Percentiles rank a stretch among this genome's conserved stretches.
These are phyloP conservation scores for Euura saliciscinereae DNA, from an alignment of 1,140 invertebrate species.

Conservation along the genomic window DNA sequence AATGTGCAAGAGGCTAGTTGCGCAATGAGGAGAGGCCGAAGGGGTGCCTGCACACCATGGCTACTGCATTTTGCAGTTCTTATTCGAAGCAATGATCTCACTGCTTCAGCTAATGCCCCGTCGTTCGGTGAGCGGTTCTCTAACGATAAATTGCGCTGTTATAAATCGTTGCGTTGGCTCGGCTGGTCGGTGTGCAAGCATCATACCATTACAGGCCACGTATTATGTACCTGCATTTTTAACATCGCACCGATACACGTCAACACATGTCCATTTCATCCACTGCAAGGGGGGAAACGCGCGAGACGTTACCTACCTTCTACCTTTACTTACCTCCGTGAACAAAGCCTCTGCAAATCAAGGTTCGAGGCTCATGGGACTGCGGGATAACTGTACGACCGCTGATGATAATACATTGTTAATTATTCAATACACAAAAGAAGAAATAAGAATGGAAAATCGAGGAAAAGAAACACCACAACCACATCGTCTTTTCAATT, in stretches of 20 bases:
- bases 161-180: background rate
- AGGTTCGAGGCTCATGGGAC: background rate
- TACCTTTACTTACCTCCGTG: background rate
- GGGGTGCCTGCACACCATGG: background rate
- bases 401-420: too few relatives aligned
- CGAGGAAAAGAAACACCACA: too few relatives aligned
- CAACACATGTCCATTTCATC: too few relatives aligned
- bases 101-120: constrained; percentile 30
- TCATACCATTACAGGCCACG: too few relatives aligned
- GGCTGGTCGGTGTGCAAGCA: too few relatives aligned
- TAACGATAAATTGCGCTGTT: background rate
- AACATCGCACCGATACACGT: background rate
- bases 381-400: too few relatives aligned
- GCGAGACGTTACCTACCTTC: too few relatives aligned
- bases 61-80: constrained; percentile 11
- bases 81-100: constrained; percentile 60
- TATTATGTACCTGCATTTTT: background rate
- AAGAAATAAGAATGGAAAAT: too few relatives aligned
- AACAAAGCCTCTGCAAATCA: background rate
- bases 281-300: too few relatives aligned
- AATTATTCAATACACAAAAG: too few relatives aligned
- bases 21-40: constrained; percentile 37
- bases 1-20: constrained; percentile 22
- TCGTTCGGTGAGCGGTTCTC: background rate
- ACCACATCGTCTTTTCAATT: too few relatives aligned